Conservation (phyloP, 1,140 invertebrate genomes). For the Drosophila pectinifera region DNA sequence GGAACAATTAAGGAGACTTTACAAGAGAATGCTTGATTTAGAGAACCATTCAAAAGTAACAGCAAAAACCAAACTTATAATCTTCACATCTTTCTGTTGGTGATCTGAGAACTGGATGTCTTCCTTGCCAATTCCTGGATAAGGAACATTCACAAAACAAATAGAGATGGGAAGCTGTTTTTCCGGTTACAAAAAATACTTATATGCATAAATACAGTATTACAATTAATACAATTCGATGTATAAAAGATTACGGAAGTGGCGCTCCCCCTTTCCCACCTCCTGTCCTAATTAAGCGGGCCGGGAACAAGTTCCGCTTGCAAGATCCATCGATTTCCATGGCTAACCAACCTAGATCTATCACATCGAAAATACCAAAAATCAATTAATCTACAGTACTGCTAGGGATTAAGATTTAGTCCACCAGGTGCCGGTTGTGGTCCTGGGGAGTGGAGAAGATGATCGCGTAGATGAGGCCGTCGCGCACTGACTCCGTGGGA, state of each 20-base stretch:
- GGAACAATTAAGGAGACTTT: background rate
- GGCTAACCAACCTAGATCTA: constrained; percentile 13
- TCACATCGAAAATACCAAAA: constrained; percentile 44
- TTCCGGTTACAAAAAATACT: background rate
- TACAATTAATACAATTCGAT: constrained; percentile 15
- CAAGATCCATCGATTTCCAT: constrained; percentile 21
- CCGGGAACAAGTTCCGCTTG: background rate
- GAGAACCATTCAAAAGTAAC: too few species aligned
- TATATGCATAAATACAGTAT: background rate
- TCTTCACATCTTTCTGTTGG: too few species aligned
- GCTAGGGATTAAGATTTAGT: constrained; percentile 24
- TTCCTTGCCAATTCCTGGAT: too few species aligned
- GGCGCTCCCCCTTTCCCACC: background rate
- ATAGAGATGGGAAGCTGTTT: background rate
- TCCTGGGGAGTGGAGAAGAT: constrained; percentile 87
- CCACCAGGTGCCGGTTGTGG: constrained; percentile 62
- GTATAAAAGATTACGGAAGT: constrained; percentile 7
- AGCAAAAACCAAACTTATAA: too few species aligned
- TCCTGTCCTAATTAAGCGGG: too few species aligned
- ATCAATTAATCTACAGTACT: constrained; percentile 3
- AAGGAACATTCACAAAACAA: background rate
- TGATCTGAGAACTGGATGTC: too few species aligned
- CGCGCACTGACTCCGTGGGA: constrained; percentile 88
- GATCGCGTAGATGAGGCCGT: constrained; percentile 91
- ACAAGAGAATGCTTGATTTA: background rate